These are phyloP conservation scores for Corythaixoides concolor DNA, from an alignment of 2,113 vertebrate genomes.

Conservation along the genomic window DNA sequence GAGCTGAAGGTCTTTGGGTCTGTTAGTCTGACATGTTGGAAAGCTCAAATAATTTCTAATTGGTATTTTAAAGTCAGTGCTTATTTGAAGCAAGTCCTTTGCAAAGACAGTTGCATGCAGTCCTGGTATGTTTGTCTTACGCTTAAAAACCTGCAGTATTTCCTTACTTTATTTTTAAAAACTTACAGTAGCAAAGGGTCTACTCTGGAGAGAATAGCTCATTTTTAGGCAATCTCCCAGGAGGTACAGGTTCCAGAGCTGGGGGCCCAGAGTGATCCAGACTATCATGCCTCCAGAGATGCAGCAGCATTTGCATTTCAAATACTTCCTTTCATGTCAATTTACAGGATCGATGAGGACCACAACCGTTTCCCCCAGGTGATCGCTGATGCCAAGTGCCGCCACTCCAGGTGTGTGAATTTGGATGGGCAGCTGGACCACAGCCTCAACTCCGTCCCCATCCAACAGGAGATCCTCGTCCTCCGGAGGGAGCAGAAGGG, in stretches of 20 bases:
- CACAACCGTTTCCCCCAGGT: slow-evolving; percentile 63
- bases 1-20: not conserved
- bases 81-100: not conserved
- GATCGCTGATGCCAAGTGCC: slow-evolving; percentile 69
- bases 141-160: not conserved
- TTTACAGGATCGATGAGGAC: slow-evolving; percentile 62
- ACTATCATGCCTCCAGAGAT: accelerated
- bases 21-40: accelerated
- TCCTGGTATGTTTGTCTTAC: not conserved
- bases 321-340: not conserved
- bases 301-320: not conserved
- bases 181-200: accelerated
- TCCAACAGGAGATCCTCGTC: slow-evolving; percentile 76
- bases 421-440: slow-evolving; percentile 9
- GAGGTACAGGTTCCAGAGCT: accelerated
- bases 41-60: not conserved
- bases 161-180: not conserved
- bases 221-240: not conserved
- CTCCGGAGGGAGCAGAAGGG: slow-evolving; percentile 53
- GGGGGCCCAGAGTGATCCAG: not conserved
- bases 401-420: slow-evolving; percentile 36
- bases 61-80: not conserved
- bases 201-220: no score
- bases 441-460: slow-evolving; percentile 64
- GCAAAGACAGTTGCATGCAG: not conserved